Conservation (phyloP, 2,888 invertebrate species). For the Acrocyrtus sp. region DNA sequence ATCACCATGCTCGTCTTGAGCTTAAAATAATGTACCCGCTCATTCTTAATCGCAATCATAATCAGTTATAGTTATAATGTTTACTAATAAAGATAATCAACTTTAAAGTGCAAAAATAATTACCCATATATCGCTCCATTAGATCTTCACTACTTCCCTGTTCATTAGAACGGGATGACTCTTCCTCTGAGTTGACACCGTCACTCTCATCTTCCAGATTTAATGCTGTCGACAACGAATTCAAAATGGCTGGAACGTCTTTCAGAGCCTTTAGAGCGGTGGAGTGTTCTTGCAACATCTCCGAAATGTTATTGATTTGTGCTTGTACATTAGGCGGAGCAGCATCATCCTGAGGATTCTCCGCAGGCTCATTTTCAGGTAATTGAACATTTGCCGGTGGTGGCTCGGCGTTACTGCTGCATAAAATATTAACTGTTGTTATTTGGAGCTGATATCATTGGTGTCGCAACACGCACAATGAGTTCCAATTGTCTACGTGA, state of each 20-base stretch:
- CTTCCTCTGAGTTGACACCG: not conserved
- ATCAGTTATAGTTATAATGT: not conserved
- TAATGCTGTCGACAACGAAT: not conserved
- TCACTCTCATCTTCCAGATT: not conserved
- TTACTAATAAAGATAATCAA: too few relatives aligned
- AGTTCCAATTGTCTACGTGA: too few relatives aligned
- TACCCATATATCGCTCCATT: not conserved
- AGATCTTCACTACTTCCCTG: not conserved
- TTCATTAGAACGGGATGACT: too few relatives aligned
- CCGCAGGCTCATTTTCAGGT: too few relatives aligned
- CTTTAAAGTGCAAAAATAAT: too few relatives aligned
- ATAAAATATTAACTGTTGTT: not conserved
- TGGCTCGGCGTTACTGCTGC: not conserved
- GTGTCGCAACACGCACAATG: too few relatives aligned
- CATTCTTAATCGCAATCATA: too few relatives aligned
- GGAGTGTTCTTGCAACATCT: not conserved
- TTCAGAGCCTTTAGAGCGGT: not conserved
- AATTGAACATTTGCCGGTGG: not conserved
- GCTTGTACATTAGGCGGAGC: too few relatives aligned
- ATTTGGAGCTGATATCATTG: not conserved
- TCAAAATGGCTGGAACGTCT: not conserved
- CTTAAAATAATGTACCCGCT: too few relatives aligned
- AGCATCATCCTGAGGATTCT: too few relatives aligned
- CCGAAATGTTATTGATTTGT: not conserved
- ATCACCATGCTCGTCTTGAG: too few relatives aligned